Evolutionary conservation across 1,140 invertebrate species (phyloP).

Genomic region (honey bee (Apis mellifera)): Amel_HAv3.1 CM009943.2:6243501-6244000

Average conservation of each 20-base stretch:
- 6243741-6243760: neutral
- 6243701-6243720: slow-evolving; percentile 31
- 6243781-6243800: slow-evolving; percentile 27
- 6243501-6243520: too few relatives aligned
- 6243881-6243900: slow-evolving; percentile 25
- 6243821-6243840: slow-evolving; percentile 36
- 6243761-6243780: slow-evolving; percentile 39
- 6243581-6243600: neutral
- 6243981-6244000: slow-evolving; percentile 51
- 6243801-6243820: neutral
- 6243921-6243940: slow-evolving; percentile 29
- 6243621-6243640: neutral
- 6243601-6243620: neutral
- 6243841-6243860: neutral
- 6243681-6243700: slow-evolving; percentile 11
- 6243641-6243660: neutral
- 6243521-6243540: too few relatives aligned
- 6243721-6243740: slow-evolving; percentile 19
- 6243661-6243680: neutral
- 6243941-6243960: slow-evolving; percentile 29
- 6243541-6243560: too few relatives aligned
- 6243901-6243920: neutral
- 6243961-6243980: slow-evolving; percentile 35
- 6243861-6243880: slow-evolving; percentile 58
- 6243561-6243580: neutral